Conservation (phyloP, 2,888 invertebrate genomes). For the Cyaniris semiargus region DNA sequence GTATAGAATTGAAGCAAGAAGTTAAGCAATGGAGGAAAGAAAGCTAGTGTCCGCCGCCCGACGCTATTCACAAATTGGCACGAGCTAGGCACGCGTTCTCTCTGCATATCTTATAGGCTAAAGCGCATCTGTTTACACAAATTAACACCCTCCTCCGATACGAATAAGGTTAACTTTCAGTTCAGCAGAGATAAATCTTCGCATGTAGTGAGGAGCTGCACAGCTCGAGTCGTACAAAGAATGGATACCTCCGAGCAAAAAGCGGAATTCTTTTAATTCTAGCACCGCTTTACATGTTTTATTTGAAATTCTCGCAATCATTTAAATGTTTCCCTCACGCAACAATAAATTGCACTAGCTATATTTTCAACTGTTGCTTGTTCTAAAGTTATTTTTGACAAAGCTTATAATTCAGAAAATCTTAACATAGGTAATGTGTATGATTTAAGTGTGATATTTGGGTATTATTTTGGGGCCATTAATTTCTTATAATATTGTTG, state of each 20-base stretch:
- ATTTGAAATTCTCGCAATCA: constrained; percentile 37
- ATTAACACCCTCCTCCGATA: constrained; percentile 41
- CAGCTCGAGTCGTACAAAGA: constrained; percentile 71
- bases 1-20: constrained; percentile 73
- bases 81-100: constrained; percentile 74
- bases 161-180: constrained; percentile 36
- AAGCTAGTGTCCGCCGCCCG: constrained; percentile 74
- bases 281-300: constrained; percentile 44
- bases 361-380: neutral
- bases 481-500: too few species aligned
- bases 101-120: constrained; percentile 45
- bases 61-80: constrained; percentile 79
- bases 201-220: constrained; percentile 48
- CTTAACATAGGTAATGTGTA: too few species aligned
- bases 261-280: constrained; percentile 63
- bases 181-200: constrained; percentile 37
- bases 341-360: neutral
- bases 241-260: constrained; percentile 67
- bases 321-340: neutral
- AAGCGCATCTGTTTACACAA: constrained; percentile 43
- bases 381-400: neutral
- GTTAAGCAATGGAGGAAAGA: constrained; percentile 77
- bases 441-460: too few species aligned
- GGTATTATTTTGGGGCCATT: too few species aligned
- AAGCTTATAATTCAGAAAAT: neutral